phyloP scores from a whole-genome alignment of 2,888 invertebrate genomes.

The Cosmia pyralina region DNA sequence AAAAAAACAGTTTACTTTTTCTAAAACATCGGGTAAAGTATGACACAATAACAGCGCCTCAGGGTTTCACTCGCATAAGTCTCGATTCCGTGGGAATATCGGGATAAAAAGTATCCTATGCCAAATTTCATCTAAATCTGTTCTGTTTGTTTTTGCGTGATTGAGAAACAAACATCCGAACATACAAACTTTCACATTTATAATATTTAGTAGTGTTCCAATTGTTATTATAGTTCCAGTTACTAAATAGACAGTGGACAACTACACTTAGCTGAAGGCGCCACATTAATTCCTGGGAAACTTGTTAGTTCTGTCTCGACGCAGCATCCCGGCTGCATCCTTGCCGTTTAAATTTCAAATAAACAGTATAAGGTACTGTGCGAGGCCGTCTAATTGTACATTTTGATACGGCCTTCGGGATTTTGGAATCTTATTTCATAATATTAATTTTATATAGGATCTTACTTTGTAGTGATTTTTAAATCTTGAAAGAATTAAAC shows the following conservation, averaged over 20 bases:
- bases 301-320: constrained; percentile 73
- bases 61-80: too few species aligned
- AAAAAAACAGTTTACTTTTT: too few species aligned
- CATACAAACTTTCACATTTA: too few species aligned
- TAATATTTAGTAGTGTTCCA: too few species aligned
- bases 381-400: constrained; percentile 27
- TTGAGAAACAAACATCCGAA: too few species aligned
- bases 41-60: too few species aligned
- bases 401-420: constrained; percentile 14
- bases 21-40: too few species aligned
- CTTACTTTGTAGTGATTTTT: neutral
- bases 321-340: constrained; percentile 65
- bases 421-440: neutral
- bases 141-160: too few species aligned
- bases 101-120: too few species aligned
- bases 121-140: too few species aligned
- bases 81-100: too few species aligned
- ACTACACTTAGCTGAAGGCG: constrained; percentile 60
- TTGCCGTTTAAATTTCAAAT: constrained; percentile 70
- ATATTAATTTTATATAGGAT: neutral
- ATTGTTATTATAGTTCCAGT: neutral
- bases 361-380: constrained; percentile 64
- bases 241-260: constrained; percentile 55
- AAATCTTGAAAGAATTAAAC: neutral
- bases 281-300: constrained; percentile 70